Conservation (phyloP, 2,797 vertebrate species). For the Yasuhikotakia modesta region DNA sequence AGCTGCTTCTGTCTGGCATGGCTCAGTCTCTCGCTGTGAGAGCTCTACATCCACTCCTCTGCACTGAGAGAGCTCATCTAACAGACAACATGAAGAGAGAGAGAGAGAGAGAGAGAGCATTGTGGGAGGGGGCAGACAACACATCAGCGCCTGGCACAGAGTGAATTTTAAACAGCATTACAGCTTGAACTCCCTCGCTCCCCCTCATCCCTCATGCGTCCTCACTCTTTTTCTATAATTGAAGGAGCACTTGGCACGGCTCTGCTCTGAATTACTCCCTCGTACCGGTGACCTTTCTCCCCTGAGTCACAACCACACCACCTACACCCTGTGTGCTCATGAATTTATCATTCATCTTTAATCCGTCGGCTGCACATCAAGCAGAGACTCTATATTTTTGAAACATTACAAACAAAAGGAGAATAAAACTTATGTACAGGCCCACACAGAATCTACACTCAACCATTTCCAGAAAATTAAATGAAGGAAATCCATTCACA, state of each 20-base stretch:
- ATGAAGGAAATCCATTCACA: not conserved
- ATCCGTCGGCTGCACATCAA: not conserved
- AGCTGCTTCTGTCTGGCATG: slow-evolving; percentile 41
- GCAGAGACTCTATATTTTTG: no score
- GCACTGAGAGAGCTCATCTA: slow-evolving; percentile 23
- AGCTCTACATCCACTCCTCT: not conserved
- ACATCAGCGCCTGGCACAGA: slow-evolving; percentile 15
- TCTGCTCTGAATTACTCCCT: not conserved
- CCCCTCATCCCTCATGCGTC: slow-evolving; percentile 10
- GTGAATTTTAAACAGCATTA: slow-evolving; percentile 33
- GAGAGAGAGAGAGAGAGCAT: not conserved
- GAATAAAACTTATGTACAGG: no score
- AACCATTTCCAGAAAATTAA: not conserved
- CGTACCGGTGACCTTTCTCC: slow-evolving; percentile 4
- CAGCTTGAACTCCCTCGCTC: not conserved
- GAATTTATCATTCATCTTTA: not conserved
- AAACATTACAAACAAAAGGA: no score
- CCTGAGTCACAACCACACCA: slow-evolving; percentile 30
- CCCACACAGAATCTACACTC: not conserved
- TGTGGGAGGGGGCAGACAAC: slow-evolving; percentile 1
- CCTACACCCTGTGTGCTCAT: slow-evolving; percentile 9
- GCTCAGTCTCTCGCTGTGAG: slow-evolving; percentile 31
- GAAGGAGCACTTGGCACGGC: not conserved
- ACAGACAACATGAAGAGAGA: not conserved
- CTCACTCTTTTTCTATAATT: not conserved